These are phyloP conservation scores for Falco peregrinus DNA, from an alignment of 2,797 vertebrate species.

Conservation along the genomic window DNA sequence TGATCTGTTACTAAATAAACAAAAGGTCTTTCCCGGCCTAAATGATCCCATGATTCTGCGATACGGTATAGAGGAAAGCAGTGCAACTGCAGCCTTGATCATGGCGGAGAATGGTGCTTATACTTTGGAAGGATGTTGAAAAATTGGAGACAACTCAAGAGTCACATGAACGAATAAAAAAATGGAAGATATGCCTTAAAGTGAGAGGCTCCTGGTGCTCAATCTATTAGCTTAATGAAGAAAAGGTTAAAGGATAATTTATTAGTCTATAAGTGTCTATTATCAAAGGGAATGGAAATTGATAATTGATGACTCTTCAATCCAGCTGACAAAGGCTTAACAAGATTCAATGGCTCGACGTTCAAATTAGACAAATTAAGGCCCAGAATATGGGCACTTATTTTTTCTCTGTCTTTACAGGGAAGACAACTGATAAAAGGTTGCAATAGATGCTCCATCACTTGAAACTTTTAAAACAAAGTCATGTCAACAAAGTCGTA, in stretches of 20 bases:
- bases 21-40: too few relatives aligned
- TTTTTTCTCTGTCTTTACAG: not conserved
- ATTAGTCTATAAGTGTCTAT: slow-evolving; percentile 63
- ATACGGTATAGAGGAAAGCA: not conserved
- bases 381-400: not conserved
- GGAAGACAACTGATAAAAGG: not conserved
- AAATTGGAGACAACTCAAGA: not conserved
- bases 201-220: slow-evolving; percentile 48
- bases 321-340: slow-evolving; percentile 65
- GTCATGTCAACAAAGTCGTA: slow-evolving; percentile 2
- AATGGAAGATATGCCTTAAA: slow-evolving; percentile 52
- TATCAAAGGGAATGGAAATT: slow-evolving; percentile 66
- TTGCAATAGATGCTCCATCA: not conserved
- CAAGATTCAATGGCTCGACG: slow-evolving; percentile 56
- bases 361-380: slow-evolving; percentile 66
- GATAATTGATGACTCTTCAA: slow-evolving; percentile 63
- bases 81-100: not conserved
- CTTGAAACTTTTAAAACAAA: not conserved
- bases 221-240: slow-evolving; percentile 62
- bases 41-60: too few relatives aligned
- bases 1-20: not conserved
- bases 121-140: not conserved
- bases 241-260: slow-evolving; percentile 70
- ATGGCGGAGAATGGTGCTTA: not conserved
- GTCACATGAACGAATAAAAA: not conserved